Base-by-base conservation (phyloP, 2,113 vertebrate genomes). In the Pantherophis guttatus region DNA sequence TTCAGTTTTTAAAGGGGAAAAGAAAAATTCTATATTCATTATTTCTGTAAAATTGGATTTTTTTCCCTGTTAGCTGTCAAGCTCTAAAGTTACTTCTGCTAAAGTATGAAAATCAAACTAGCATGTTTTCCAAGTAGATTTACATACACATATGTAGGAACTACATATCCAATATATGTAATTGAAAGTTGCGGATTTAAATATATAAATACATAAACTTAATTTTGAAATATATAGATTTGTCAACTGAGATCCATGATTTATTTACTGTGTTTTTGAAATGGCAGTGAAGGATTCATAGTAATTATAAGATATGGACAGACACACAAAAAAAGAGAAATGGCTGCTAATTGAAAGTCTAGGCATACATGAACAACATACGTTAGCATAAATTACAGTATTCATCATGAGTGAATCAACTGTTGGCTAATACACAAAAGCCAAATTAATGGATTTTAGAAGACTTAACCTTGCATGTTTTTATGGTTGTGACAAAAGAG, bases 401-500 rank as follows among this genome's bases (percentile, higher is more conserved):
- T n/a, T 54, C 52, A 54, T 19, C 13, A 55, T 29, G 52, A 54
- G 7, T 54, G 26, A 54, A n/a, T 55, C 26, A 52, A 33, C 53
- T 53, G n/a, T n/a, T 55, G 52, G 12, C 87, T 17, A 44, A 24
- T 70, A 8, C 5, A 55, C 23, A 70, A 44, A 87, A 86, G 3
- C 8, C 19, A 26, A 0, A 4, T 59, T 48, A 10, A 44, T 85
- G 26, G 3, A 1, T 15, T 44, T 39, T 59, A 26, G 44, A 55
- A 91, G 91, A 86, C 0, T 29, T 0, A 87, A n/a, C 90, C 59
- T 44, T 52, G 2, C 55, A 59, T 50, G 39, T 58, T 44, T 59
- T 33, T 17, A 29, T 5, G 53, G 29, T 48, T 2, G 3, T 8
- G 44, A 0, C 23, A 17, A 17, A 21, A 59, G 8, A 48, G 0